These are phyloP conservation scores for Diachasmimorpha longicaudata DNA, from an alignment of 1,140 invertebrate genomes.

Conservation along the genomic window DNA sequence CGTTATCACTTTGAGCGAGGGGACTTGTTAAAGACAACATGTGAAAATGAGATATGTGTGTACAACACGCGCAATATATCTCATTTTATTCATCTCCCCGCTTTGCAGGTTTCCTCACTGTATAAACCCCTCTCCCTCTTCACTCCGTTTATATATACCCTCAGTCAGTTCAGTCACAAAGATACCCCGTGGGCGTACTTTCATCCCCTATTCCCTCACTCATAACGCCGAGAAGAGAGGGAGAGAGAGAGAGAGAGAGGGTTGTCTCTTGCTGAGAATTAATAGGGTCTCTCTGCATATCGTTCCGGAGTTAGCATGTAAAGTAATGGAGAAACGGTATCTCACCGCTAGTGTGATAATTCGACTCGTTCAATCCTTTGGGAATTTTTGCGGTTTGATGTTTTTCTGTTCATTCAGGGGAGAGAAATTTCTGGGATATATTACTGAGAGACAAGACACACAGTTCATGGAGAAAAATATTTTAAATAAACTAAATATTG, in stretches of 20 bases:
- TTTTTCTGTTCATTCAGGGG: background rate
- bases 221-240: background rate
- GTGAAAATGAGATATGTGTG: background rate
- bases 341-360: slow-evolving; percentile 40
- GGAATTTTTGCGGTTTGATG: background rate
- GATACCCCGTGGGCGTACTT: slow-evolving; percentile 7
- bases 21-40: slow-evolving; percentile 9
- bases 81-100: background rate
- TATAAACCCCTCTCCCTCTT: background rate
- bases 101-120: background rate
- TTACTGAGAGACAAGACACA: no score
- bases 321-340: slow-evolving; percentile 37
- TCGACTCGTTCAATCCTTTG: slow-evolving; percentile 33
- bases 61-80: slow-evolving; percentile 2
- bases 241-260: no score
- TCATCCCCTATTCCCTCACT: background rate
- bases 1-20: background rate
- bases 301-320: slow-evolving; percentile 39
- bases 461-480: no score
- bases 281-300: slow-evolving; percentile 50
- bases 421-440: no score
- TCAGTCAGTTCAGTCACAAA: background rate
- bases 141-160: background rate
- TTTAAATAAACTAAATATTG: no score
- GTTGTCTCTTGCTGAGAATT: slow-evolving; percentile 34